phyloP scores from a whole-genome alignment of 1,140 invertebrate genomes.

The Pseudomyrmex flavicornis region DNA sequence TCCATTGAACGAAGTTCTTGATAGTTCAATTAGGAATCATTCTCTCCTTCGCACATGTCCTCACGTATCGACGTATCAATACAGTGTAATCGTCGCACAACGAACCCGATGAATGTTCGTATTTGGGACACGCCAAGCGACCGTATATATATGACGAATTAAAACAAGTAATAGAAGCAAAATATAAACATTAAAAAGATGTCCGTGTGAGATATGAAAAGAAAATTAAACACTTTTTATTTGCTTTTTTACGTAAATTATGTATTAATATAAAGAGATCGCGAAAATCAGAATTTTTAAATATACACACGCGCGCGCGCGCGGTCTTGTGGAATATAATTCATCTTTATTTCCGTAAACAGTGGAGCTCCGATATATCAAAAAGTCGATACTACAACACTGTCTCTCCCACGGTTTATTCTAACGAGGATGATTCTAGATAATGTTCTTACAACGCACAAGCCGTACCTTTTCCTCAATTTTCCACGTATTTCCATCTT shows the following conservation, averaged over 20 bases:
- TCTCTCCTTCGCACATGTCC: not conserved
- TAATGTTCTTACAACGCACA: slow-evolving; percentile 13
- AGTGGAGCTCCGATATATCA: slow-evolving; percentile 10
- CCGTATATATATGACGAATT: not conserved
- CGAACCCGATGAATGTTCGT: slow-evolving; percentile 41
- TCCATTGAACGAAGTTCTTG: not conserved
- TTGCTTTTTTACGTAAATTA: too few relatives aligned
- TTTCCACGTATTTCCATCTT: too few relatives aligned
- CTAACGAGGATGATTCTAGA: slow-evolving; percentile 35
- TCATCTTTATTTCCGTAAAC: slow-evolving; percentile 4
- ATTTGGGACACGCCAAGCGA: not conserved
- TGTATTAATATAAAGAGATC: too few relatives aligned
- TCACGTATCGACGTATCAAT: slow-evolving; percentile 38
- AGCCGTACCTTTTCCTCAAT: not conserved
- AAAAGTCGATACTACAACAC: slow-evolving; percentile 12
- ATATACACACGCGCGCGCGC: too few relatives aligned
- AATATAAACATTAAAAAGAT: not conserved
- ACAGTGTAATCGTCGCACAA: slow-evolving; percentile 41
- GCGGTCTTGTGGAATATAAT: not conserved
- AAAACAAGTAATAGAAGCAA: too few relatives aligned
- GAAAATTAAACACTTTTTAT: too few relatives aligned
- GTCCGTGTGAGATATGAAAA: not conserved
- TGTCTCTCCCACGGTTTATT: not conserved
- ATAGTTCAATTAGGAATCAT: slow-evolving; percentile 45
- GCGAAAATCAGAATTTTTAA: too few relatives aligned